Conservation (phyloP, 2,797 vertebrate species). For the Petrocephalus schoutedeni region DNA sequence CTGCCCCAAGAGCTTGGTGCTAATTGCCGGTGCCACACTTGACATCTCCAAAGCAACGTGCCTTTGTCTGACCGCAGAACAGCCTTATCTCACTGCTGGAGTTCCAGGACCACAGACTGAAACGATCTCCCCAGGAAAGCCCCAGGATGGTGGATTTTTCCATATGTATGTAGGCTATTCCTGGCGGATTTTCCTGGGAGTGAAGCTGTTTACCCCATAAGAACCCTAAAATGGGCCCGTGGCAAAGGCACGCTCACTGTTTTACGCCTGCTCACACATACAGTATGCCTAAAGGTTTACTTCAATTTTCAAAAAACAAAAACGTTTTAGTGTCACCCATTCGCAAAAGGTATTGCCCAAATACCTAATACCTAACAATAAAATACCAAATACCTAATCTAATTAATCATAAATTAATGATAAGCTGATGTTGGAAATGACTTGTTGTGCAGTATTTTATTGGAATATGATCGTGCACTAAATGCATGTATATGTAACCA, state of each 20-base stretch:
- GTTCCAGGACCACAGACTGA: conserved; percentile 30
- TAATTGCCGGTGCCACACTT: conserved; percentile 51
- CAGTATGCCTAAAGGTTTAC: neutral
- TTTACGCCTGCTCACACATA: neutral
- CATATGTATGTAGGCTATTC: conserved; percentile 34
- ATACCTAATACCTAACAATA: too few species aligned
- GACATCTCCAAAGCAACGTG: conserved; percentile 34
- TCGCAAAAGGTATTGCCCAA: neutral
- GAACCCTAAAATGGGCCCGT: conserved; percentile 32
- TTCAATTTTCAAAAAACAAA: neutral
- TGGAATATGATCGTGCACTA: neutral
- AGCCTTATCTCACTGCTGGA: conserved; percentile 22
- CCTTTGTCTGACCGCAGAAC: conserved; percentile 8
- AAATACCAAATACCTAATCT: too few species aligned
- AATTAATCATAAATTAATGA: neutral
- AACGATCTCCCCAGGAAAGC: conserved; percentile 35
- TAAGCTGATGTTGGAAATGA: neutral
- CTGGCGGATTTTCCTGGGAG: neutral
- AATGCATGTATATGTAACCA: neutral
- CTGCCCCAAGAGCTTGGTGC: neutral
- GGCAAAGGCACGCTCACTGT: neutral
- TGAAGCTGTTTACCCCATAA: neutral
- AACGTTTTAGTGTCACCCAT: neutral
- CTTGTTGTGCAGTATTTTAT: neutral
- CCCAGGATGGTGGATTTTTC: conserved; percentile 22